Base-by-base conservation (phyloP, 2,113 vertebrate species). In the Mionectes macconnelli region DNA sequence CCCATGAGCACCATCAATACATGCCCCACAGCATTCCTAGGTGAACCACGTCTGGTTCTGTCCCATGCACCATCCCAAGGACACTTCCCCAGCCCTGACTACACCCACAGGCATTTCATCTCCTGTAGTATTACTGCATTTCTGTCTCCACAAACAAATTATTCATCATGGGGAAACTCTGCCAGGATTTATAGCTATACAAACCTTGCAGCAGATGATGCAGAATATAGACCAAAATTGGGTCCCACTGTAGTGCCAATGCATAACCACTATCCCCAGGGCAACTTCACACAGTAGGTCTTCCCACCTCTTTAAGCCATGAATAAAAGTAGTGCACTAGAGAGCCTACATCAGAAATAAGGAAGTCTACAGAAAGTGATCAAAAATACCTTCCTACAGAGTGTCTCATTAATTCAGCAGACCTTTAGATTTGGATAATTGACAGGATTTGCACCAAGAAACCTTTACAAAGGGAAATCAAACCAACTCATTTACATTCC, bases 391-490 rank as follows among this genome's bases (percentile, higher is more conserved):
- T 40, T 89, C 50, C 63, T 50, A 87, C 67, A 53, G 85, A 57
- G 55, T 6, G 14, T 39, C 72, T 90, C 80, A 90, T 86, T 94
- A 96, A 92, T 86, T 92, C 93, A 90, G 67, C 33, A 80, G 78
- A 89, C 87, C 35, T 80, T 77, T 59, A 21, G 45, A 90, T 37
- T 14, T 84, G 76, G 68, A 44, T 74, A 90, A 95, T 52, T 90
- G 92, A 93, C 56, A 94, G 40, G 70, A 79, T 60, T 96, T 94
- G 74, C 75, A 97, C 45, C 62, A 93, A 87, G 80, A 96, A 91
- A 85, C 28, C 53, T 84, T 93, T 62, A 92, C 82, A 86, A 92
- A 94, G 88, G 72, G 73, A 88, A 90, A 87, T 66, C 72, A 93
- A 93, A 91, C 57, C 52, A 84, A 75, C 44, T 91, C 31, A 67